Evolutionary conservation across 2,888 invertebrate species (phyloP).

Genomic region (Noctua janthe): DNA sequence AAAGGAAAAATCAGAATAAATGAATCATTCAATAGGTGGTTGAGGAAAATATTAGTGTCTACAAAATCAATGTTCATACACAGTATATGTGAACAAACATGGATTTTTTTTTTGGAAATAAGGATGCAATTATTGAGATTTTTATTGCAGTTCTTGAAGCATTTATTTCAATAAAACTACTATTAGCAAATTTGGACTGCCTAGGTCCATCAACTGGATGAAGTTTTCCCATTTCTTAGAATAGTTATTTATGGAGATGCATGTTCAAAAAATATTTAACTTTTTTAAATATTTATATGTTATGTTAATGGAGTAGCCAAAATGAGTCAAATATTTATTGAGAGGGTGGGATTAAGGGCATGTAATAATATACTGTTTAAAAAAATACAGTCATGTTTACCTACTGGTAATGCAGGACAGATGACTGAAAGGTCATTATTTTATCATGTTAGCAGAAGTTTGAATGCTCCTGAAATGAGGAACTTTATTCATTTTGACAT

Average conservation of each 20-base stretch:
- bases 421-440: background rate
- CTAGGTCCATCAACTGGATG: too few species aligned
- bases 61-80: background rate
- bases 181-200: background rate
- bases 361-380: background rate
- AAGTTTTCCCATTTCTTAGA: background rate
- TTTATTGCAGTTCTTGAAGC: background rate
- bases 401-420: background rate
- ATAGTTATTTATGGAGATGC: background rate
- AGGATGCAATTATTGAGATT: background rate
- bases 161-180: background rate
- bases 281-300: background rate
- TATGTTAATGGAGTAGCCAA: background rate
- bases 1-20: constrained; percentile 16
- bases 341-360: background rate
- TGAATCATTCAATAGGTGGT: constrained; percentile 9
- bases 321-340: background rate
- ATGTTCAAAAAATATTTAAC: background rate
- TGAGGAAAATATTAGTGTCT: constrained; percentile 31
- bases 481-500: constrained; percentile 16
- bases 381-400: background rate
- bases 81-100: background rate
- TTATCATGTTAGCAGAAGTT: background rate
- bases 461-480: background rate
- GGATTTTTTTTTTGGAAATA: too few species aligned